Conservation (phyloP, 2,888 invertebrate species). For the Eupithecia pulchellata region DNA sequence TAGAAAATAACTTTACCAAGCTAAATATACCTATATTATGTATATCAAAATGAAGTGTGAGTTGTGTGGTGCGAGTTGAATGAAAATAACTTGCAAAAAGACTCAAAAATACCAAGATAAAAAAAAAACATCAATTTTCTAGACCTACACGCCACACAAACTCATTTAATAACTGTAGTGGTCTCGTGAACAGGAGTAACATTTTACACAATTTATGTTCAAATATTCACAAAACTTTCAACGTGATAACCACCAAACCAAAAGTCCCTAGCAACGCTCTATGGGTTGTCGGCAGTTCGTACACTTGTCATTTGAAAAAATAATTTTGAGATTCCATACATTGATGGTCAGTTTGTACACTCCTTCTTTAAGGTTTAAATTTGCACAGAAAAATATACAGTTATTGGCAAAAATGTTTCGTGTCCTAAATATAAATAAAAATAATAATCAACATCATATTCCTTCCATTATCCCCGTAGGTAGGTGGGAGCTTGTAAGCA, state of each 20-base stretch:
- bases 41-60: background rate
- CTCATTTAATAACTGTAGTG: background rate
- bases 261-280: constrained; percentile 24
- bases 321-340: too few species aligned
- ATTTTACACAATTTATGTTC: constrained; percentile 13
- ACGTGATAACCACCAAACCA: constrained; percentile 20
- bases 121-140: background rate
- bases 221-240: constrained; percentile 8
- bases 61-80: background rate
- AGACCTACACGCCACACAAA: background rate
- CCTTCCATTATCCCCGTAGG: too few species aligned
- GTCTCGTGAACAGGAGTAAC: background rate
- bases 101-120: background rate
- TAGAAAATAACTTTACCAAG: background rate
- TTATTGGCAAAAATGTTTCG: too few species aligned
- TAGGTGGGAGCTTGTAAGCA: too few species aligned
- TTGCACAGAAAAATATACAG: too few species aligned
- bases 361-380: too few species aligned
- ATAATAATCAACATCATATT: too few species aligned
- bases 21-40: background rate
- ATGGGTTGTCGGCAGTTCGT: too few species aligned
- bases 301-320: too few species aligned
- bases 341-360: too few species aligned
- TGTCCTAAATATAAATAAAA: too few species aligned
- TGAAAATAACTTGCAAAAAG: background rate